Base-by-base conservation (phyloP, 2,113 vertebrate species). In the Oncorhynchus clarkii region DNA sequence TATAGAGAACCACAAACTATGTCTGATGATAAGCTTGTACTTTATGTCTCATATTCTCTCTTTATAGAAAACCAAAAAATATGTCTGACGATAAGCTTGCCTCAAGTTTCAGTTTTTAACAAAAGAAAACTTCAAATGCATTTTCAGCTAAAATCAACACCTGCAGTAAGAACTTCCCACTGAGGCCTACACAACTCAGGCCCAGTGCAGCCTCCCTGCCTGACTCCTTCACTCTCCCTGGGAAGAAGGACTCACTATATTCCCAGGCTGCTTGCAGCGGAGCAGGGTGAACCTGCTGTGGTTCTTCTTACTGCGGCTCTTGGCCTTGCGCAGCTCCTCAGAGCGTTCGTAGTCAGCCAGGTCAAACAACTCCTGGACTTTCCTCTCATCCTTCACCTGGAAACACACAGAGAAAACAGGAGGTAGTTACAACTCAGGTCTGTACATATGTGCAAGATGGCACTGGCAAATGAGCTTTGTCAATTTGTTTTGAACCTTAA, bases 301-400 rank as follows among this genome's bases (percentile, higher is more conserved):
- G 81, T 96, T 97, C 78, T 97, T 99, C 88, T 99, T 99, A 88
- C 97, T 99, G 86, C 96, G 94, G 75, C 97, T 98, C 90, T 96
- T 97, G 18, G 95, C 93, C 81, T 97, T 98, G 80, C 96, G 92
- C 74, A 99, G 92, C 87, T 99, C 97, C 87, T 98, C 97, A 0
- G 95, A 97, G 54, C 95, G 96, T 85, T 99, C 97, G 0, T 97
- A 99, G 67, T 97, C 94, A 0, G 92, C 95, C 91, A 99, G 91
- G 87, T 98, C 94, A 14, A 98, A 95, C 67, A 89, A 94, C 76
- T 99, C 96, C 87, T 96, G 95, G 0, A 93, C 90, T 67, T 80
- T 95, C 72, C 96, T 94, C 78, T 98, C 95, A 27, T 98, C 96
- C 83, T 95, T 97, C 78, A 97, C 95, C 97, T 99, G 86, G 39